These are phyloP conservation scores for Pteromalus puparum DNA, from an alignment of 1,140 invertebrate species.

Conservation along the genomic window DNA sequence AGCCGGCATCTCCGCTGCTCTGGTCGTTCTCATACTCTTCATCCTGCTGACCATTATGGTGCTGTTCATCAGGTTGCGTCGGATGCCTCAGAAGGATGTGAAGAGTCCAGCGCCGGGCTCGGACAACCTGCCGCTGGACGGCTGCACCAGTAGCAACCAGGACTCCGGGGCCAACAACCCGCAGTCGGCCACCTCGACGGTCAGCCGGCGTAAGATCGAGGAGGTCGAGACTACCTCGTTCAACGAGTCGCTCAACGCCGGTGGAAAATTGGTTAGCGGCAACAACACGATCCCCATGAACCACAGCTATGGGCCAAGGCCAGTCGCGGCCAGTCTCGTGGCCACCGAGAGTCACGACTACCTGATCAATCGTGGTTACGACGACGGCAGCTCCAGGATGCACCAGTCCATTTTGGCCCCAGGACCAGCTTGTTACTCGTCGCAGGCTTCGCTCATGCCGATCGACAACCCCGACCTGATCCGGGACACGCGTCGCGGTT, in stretches of 20 bases:
- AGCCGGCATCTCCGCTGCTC: constrained; percentile 87
- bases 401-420: constrained; percentile 59
- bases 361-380: constrained; percentile 37
- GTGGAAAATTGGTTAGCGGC: no score
- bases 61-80: constrained; percentile 82
- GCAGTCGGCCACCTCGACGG: constrained; percentile 60
- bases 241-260: constrained; percentile 64
- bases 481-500: constrained; percentile 80
- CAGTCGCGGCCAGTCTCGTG: constrained; percentile 10
- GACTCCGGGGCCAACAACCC: constrained; percentile 16
- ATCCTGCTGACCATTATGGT: constrained; percentile 85
- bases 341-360: constrained; percentile 26
- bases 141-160: constrained; percentile 54
- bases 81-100: constrained; percentile 82
- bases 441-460: constrained; percentile 76
- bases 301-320: constrained; percentile 57
- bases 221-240: constrained; percentile 71
- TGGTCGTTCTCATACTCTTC: constrained; percentile 86
- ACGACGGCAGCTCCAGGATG: constrained; percentile 16
- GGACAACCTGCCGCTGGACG: constrained; percentile 76
- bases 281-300: background rate
- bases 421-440: constrained; percentile 77
- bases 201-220: constrained; percentile 63
- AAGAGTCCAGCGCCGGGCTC: constrained; percentile 82
- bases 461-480: constrained; percentile 90